Percentiles rank a stretch among this genome's conserved stretches.
Evolutionary conservation across 1,140 invertebrate species (phyloP).

Genomic region (Thaumetopoea pityocampa): DNA sequence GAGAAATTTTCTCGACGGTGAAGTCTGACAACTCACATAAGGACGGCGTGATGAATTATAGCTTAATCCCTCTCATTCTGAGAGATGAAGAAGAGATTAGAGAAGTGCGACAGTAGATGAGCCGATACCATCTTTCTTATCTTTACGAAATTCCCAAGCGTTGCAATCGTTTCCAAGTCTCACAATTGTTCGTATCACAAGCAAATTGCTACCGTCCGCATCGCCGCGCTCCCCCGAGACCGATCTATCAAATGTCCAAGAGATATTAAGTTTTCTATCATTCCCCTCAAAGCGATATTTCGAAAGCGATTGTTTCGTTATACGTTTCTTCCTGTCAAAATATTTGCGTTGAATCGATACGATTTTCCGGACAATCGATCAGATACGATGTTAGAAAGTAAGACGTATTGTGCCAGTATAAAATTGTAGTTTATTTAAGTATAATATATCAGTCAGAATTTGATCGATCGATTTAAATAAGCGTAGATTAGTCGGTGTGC

Average conservation of each 20-base stretch:
- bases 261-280: constrained; percentile 42
- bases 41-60: no score
- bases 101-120: constrained; percentile 26
- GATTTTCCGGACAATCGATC: constrained; percentile 68
- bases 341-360: constrained; percentile 59
- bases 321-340: constrained; percentile 64
- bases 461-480: constrained; percentile 46
- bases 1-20: no score
- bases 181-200: constrained; percentile 26
- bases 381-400: constrained; percentile 62
- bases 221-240: constrained; percentile 39
- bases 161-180: constrained; percentile 4
- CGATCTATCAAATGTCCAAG: constrained; percentile 60
- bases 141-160: constrained; percentile 18
- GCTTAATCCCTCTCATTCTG: no score
- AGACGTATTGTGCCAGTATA: constrained; percentile 42
- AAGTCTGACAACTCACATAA: no score
- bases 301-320: constrained; percentile 64
- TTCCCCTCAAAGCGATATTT: constrained; percentile 48
- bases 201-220: constrained; percentile 34
- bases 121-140: constrained; percentile 2
- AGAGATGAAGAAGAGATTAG: no score
- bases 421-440: constrained; percentile 58
- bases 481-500: no score
- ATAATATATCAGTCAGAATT: constrained; percentile 39